Evolutionary conservation across 2,113 vertebrate genomes (phyloP), one percentile per base, ranked within the genome.

Genomic region (Sceloporus tristichus): DNA sequence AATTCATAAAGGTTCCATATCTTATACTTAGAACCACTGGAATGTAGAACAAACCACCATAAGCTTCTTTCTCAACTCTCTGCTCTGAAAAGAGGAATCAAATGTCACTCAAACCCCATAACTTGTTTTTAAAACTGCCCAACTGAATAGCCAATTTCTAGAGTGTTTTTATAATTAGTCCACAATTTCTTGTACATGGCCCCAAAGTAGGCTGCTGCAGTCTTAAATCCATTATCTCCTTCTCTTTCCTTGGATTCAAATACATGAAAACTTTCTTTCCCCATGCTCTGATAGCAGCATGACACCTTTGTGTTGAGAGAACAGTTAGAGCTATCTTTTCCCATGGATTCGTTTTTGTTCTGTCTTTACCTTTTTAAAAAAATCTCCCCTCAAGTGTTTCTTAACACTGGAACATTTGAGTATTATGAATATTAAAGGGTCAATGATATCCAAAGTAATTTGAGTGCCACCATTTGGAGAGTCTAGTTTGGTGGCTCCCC

Each of bases 371-470:
- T 59, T 74, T 34, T 56, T 84, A 27, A 23, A 38, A 71, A 73
- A 87, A 48, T 53, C 29, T 82, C n/a, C 27, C 62, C 62, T 73
- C 78, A 42, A 59, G 68, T 29, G 2, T 73, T 87, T 87, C 70
- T 68, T 1, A 48, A 74, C 34, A 25, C 9, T 21, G 84, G 21
- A 85, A 29, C 59, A 59, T 80, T 42, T 59, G 53, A 81, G 34
- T n/a, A 56, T 23, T 23, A 71, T 73, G 78, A 81, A 81, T 81
- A 71, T 80, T 79, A 29, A 87, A 87, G 56, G 68, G 53, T 48
- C 66, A 73, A 29, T 56, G 29, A 5, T 29, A 56, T 14, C 65
- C 85, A 86, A 54, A 38, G 68, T 34, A 59, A 40, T 80, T 87
- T 71, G 54, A 81, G 70, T 62, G 68, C 68, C 68, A 29, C 53